Evolutionary conservation across 2,113 vertebrate genomes (phyloP), one percentile per base, ranked within the genome.

Genomic region (Macquaria australasica): DNA sequence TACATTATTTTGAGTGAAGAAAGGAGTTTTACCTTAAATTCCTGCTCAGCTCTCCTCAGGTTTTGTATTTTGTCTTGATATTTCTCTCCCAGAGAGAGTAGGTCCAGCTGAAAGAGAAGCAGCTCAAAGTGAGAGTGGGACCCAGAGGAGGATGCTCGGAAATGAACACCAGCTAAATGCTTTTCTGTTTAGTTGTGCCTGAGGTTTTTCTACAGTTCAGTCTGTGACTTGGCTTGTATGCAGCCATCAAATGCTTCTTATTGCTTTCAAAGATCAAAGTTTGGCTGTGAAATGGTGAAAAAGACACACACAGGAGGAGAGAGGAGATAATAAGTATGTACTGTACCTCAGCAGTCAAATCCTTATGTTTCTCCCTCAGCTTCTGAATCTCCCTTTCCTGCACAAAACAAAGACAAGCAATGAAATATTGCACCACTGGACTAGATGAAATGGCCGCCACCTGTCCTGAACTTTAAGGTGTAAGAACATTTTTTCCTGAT

Each of bases 91-190:
- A 18, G 21, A 56, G 25, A 62, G 18, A 48, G 15, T 15, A 7
- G 11, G 4, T 15, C 4, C 34, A 28, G 43, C 45, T 84, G 70
- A 25, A 84, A 73, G 21, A 83, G 50, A 23, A 79, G 76, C 28
- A 66, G 31, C 53, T 21, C 6, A 43, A 11, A 31, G 15, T 50
- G 15, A 41, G 16, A 8, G 66, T 16, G 41, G 0, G 15, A 18
- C 59, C 45, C 45, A 48, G 45, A 48, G 45, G 45, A 48, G 45
- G 45, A 48, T 15, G 15, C 45, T 48, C 45, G 1, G 45, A 12
- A 48, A 15, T 48, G 14, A 48, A 16, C 45, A 48, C 3, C 4
- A 48, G 45, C 45, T 48, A 48, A 16, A 48, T 41, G 41, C 41
- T 41, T 41, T 41, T 41, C 41, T 41, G 10, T 41, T 41, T 41